These are phyloP conservation scores for Spodoptera frugiperda DNA, from an alignment of 1,140 invertebrate genomes.

Conservation along the genomic window DNA sequence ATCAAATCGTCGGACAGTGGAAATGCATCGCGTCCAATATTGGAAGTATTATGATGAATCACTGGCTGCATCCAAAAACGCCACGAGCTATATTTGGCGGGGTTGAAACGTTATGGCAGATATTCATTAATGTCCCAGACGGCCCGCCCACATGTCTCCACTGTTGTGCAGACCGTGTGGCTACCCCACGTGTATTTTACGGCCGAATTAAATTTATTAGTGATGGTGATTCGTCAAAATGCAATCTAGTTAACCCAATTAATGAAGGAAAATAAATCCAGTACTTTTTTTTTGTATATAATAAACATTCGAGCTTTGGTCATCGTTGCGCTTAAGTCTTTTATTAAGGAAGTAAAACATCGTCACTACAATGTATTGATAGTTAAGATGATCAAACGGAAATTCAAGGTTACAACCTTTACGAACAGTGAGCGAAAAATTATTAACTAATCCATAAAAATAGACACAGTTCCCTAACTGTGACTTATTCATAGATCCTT, in stretches of 20 bases:
- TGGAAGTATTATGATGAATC: slow-evolving; percentile 51
- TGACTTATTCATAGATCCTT: no score
- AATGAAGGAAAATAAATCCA: no score
- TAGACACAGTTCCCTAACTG: not conserved
- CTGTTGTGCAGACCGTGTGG: not conserved
- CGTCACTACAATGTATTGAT: not conserved
- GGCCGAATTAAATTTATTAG: not conserved
- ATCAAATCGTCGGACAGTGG: slow-evolving; percentile 44
- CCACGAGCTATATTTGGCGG: slow-evolving; percentile 33
- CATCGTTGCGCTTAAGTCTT: no score
- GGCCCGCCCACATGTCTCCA: slow-evolving; percentile 17
- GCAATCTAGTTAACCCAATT: not conserved
- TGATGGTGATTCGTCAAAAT: not conserved
- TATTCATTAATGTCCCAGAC: slow-evolving; percentile 28
- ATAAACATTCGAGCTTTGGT: no score
- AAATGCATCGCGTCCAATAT: slow-evolving; percentile 49
- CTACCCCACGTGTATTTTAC: slow-evolving; percentile 5
- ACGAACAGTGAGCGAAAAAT: not conserved
- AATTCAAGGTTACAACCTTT: slow-evolving; percentile 27
- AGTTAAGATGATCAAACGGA: slow-evolving; percentile 15
- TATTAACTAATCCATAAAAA: slow-evolving; percentile 14
- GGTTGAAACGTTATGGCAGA: slow-evolving; percentile 15
- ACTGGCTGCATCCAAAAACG: slow-evolving; percentile 28
- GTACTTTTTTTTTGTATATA: no score
- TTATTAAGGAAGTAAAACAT: no score